Evolutionary conservation across 2,797 vertebrate genomes (phyloP), one percentile per base, ranked within the genome.

Genomic region (Siniperca obscura): DNA sequence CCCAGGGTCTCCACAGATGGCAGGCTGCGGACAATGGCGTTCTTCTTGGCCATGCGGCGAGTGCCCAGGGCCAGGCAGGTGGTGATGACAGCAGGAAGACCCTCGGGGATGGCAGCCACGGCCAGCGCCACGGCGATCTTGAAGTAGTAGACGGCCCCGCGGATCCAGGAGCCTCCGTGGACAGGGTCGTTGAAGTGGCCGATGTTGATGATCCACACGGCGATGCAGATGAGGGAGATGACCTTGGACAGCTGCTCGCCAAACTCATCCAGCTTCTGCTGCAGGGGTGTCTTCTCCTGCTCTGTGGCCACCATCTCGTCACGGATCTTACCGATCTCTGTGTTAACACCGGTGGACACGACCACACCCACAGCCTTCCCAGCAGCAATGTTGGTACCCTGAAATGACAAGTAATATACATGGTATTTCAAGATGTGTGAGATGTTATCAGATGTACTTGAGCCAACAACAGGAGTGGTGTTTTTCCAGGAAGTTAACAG

Each of bases 151-250:
- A 99, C 97, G 3, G 98, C 98, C 1, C 98, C 98, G 1, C 98
- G 96, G 92, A 99, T 97, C 98, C 98, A 99, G 79, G 98, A 99
- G 81, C 98, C 98, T 0, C 98, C 98, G 0, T 99, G 98, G 17
- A 99, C 98, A 0, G 98, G 98, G 94, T 99, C 98, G 1, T 97
- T 99, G 91, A 99, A 99, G 91, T 99, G 98, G 17, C 98, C 98
- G 0, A 99, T 99, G 94, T 99, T 99, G 91, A 99, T 99, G 88
- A 99, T 96, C 98, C 98, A 99, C 80, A 99, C 98, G 0, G 98
- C 98, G 1, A 99, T 97, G 94, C 98, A 99, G 89, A 99, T 99
- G 4, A 99, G 94, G 0, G 98, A 97, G 93, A 99, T 99, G 71
- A 99, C 98, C 82, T 99, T 99, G 65, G 98, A 99, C 19, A 99